Percentiles rank a stretch among this genome's conserved stretches.
Evolutionary conservation across 2,797 vertebrate species (phyloP).

Genomic region (Steatocranus sp.): DNA sequence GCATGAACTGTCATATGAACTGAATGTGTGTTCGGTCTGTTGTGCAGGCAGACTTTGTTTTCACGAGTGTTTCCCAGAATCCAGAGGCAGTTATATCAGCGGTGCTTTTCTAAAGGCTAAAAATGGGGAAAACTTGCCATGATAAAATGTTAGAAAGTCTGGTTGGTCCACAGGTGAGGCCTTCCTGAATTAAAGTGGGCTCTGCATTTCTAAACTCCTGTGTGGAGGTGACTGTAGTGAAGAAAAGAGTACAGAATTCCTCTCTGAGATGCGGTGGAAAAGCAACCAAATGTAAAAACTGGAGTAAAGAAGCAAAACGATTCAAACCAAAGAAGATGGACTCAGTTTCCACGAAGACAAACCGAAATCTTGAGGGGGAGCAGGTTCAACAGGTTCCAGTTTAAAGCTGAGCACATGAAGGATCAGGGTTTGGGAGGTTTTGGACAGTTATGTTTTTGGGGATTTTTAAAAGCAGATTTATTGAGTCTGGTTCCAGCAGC

Average conservation of each 20-base stretch:
- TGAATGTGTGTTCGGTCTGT: background rate
- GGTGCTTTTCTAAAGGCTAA: background rate
- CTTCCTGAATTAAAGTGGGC: background rate
- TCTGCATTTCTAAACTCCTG: background rate
- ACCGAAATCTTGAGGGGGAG: background rate
- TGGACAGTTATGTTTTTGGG: background rate
- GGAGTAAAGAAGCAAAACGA: background rate
- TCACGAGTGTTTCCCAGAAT: background rate
- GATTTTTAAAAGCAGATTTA: slow-evolving; percentile 77
- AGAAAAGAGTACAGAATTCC: background rate
- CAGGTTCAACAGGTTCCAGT: background rate
- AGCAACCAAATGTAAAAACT: background rate
- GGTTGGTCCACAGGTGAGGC: background rate
- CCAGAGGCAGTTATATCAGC: background rate
- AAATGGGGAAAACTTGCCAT: rapidly evolving
- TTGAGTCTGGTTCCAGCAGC: slow-evolving; percentile 72
- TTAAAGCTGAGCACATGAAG: background rate
- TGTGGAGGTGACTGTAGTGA: background rate
- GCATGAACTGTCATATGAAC: background rate
- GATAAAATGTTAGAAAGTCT: background rate
- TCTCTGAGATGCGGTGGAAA: rapidly evolving
- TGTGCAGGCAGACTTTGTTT: background rate
- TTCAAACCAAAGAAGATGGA: background rate
- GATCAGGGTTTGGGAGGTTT: background rate
- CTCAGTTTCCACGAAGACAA: background rate